Evolutionary conservation across 2,113 vertebrate genomes (phyloP), one percentile per base, ranked within the genome.

Genomic region (Ahaetulla prasina): DNA sequence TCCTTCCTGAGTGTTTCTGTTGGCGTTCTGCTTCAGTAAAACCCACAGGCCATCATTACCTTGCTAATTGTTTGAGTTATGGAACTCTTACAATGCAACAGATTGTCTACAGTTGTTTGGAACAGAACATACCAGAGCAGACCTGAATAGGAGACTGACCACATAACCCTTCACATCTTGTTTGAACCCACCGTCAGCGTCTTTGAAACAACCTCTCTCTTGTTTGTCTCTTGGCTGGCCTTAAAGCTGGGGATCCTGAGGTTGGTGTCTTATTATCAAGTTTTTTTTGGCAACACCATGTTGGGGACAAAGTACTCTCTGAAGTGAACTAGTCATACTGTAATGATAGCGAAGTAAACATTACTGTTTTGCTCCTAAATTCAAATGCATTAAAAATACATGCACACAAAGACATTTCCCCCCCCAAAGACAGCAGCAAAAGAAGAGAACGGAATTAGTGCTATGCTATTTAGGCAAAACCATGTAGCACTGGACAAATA

Each of bases 41-140:
- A 94, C 95, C 93, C 92, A 96, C 92, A 96, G 95, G 94, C 95
- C 97, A 95, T 97, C n/a, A n/a, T 97, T 97, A 96, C 96, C 93
- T 96, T 94, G 93, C 94, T 96, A 96, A 96, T 96, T 96, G 94
- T 94, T 94, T 94, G 94, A 95, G 94, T 96, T 96, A 95, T 94
- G 93, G 93, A 90, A 93, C 92, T 95, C 93, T 94, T 90, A 96
- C 96, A 97, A 96, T 95, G 95, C 94, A 91, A 92, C 91, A 92
- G 94, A 95, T 96, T 97, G 97, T 97, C 96, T 94, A 96, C 91
- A 94, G 93, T 92, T 94, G 95, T 95, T 94, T 84, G 89, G 91
- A 96, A 84, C 95, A 96, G 95, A 94, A 96, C 95, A 93, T 96
- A 94, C 92, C 93, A 92, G 14, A 87, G 87, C 91, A 92, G 88